A percentile compares a stretch with the other conserved stretches of the same genome.
Evolutionary conservation across 2,888 invertebrate species (phyloP).

Genomic region (Callimorpha dominula): DNA sequence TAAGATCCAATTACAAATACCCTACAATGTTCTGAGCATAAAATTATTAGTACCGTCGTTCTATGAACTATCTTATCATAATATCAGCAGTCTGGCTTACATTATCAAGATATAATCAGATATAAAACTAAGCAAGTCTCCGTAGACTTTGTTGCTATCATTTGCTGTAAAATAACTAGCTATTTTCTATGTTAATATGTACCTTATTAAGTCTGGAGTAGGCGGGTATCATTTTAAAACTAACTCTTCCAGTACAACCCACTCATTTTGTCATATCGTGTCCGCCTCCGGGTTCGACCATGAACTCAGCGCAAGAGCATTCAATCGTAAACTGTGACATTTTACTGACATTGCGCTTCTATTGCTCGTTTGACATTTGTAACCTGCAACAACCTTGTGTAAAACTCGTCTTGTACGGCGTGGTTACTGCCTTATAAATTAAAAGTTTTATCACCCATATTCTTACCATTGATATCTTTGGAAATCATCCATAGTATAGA

Average conservation of each 20-base stretch:
- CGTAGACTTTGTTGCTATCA: slow-evolving; percentile 25
- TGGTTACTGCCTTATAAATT: slow-evolving; percentile 57
- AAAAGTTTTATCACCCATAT: slow-evolving; percentile 48
- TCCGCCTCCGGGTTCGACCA: slow-evolving; percentile 57
- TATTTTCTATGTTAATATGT: slow-evolving; percentile 46
- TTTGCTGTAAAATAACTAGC: slow-evolving; percentile 35
- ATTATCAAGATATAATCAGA: slow-evolving; percentile 17
- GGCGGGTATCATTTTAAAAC: slow-evolving; percentile 46
- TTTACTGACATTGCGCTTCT: slow-evolving; percentile 78
- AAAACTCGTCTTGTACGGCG: slow-evolving; percentile 56
- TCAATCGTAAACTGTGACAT: slow-evolving; percentile 78
- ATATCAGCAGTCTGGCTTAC: slow-evolving; percentile 3
- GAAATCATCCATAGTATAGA: not conserved
- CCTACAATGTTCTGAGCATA: not conserved
- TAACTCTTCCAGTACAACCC: slow-evolving; percentile 46
- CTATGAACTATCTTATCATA: slow-evolving; percentile 9
- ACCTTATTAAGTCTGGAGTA: slow-evolving; percentile 45
- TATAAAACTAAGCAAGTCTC: not conserved
- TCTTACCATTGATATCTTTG: not conserved
- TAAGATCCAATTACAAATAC: not conserved
- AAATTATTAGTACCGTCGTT: slow-evolving; percentile 1
- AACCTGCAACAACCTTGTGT: slow-evolving; percentile 68
- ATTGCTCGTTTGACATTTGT: slow-evolving; percentile 71
- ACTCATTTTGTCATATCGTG: slow-evolving; percentile 40
- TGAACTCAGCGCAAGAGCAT: slow-evolving; percentile 73